Percentiles rank a stretch among this genome's conserved stretches.
phyloP scores from a whole-genome alignment of 2,888 invertebrate genomes.

The Lymantria dispar region DNA sequence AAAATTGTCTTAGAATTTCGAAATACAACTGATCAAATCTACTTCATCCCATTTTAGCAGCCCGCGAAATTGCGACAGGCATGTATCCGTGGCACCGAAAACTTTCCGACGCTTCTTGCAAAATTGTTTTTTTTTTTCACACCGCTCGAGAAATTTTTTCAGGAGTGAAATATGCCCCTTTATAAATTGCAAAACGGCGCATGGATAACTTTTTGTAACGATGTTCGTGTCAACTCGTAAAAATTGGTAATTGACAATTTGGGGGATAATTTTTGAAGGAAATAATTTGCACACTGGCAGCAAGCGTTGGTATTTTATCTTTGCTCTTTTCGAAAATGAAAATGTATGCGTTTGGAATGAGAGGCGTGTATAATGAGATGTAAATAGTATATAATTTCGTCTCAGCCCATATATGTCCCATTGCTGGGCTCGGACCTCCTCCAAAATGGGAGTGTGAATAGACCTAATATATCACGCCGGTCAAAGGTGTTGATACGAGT shows the following conservation, averaged over 20 bases:
- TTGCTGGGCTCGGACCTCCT: too few species aligned
- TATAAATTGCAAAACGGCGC: constrained; percentile 44
- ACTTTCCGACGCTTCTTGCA: constrained; percentile 37
- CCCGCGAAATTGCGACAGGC: constrained; percentile 31
- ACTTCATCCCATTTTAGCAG: constrained; percentile 10
- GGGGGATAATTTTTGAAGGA: constrained; percentile 22
- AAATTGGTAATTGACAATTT: constrained; percentile 53
- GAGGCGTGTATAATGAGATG: too few species aligned
- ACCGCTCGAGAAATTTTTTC: constrained; percentile 13
- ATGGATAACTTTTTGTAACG: constrained; percentile 46
- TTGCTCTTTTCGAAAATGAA: neutral
- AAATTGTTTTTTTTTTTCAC: constrained; percentile 45
- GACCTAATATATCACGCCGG: too few species aligned
- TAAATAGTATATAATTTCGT: too few species aligned
- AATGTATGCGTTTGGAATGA: too few species aligned
- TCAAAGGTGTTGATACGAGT: too few species aligned
- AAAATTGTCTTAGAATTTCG: constrained; percentile 20
- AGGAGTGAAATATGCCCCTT: constrained; percentile 38
- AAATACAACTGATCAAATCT: constrained; percentile 34
- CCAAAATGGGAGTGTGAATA: too few species aligned
- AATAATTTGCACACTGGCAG: neutral
- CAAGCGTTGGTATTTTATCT: neutral
- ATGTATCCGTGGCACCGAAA: constrained; percentile 25
- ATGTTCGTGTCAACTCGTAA: constrained; percentile 36
- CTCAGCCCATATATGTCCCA: too few species aligned